These are phyloP conservation scores for Chlorops oryzae DNA, from an alignment of 1,140 invertebrate genomes.

Conservation along the genomic window DNA sequence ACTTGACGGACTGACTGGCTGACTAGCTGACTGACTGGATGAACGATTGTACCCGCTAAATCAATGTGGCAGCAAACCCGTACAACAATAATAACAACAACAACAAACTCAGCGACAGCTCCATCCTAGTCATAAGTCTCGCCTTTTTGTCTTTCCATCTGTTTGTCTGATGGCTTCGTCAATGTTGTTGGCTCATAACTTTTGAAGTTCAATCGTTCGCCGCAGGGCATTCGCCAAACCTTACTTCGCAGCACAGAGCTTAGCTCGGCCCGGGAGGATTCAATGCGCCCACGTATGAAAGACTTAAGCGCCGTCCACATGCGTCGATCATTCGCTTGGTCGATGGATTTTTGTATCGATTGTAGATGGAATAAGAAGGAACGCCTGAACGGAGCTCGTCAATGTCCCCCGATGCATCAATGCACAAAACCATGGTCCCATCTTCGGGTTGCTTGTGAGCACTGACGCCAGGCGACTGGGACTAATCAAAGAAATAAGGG, in stretches of 20 bases:
- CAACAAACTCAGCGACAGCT: too few relatives aligned
- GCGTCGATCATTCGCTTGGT: too few relatives aligned
- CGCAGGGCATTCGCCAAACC: slow-evolving; percentile 46
- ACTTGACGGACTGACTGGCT: too few relatives aligned
- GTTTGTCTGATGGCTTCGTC: slow-evolving; percentile 30
- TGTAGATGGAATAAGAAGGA: too few relatives aligned
- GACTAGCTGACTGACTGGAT: too few relatives aligned
- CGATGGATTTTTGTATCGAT: too few relatives aligned
- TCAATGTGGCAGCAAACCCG: too few relatives aligned
- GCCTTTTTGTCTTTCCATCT: too few relatives aligned
- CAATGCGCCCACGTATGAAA: slow-evolving; percentile 47
- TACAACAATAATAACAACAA: too few relatives aligned
- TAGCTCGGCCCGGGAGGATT: slow-evolving; percentile 26
- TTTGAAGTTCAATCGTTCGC: slow-evolving; percentile 47
- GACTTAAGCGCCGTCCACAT: slow-evolving; percentile 42
- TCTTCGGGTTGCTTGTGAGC: slow-evolving; percentile 15
- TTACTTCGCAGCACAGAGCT: slow-evolving; percentile 42
- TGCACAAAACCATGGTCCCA: slow-evolving; percentile 42
- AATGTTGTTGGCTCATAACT: slow-evolving; percentile 38
- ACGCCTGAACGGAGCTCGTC: too few relatives aligned
- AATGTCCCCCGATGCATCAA: slow-evolving; percentile 27
- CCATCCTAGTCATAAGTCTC: too few relatives aligned
- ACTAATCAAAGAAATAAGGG: slow-evolving; percentile 43
- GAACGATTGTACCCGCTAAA: too few relatives aligned
- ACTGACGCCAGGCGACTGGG: slow-evolving; percentile 14